These are phyloP conservation scores for Drosophila pandora DNA, from an alignment of 1,140 invertebrate genomes.

Conservation along the genomic window DNA sequence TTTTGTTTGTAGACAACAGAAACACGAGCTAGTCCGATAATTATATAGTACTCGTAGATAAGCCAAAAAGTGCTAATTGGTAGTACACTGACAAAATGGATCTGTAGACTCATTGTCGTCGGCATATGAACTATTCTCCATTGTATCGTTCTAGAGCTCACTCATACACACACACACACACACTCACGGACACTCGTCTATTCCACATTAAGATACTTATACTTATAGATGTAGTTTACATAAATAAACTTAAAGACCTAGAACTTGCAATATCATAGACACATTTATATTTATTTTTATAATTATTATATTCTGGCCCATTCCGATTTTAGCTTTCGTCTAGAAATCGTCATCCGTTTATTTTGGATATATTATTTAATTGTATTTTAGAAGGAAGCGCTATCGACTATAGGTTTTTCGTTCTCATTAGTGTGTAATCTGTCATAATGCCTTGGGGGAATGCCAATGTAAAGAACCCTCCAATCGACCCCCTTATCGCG, in stretches of 20 bases:
- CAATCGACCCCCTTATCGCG: slow-evolving; percentile 26
- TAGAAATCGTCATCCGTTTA: slow-evolving; percentile 26
- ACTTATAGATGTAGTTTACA: slow-evolving; percentile 33
- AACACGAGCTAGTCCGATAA: slow-evolving; percentile 37
- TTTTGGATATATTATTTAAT: slow-evolving; percentile 11
- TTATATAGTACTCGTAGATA: slow-evolving; percentile 26
- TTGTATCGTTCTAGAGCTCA: slow-evolving; percentile 39
- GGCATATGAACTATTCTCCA: slow-evolving; percentile 15
- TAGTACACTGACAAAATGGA: slow-evolving; percentile 16
- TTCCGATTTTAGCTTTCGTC: slow-evolving; percentile 32
- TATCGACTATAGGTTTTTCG: slow-evolving; percentile 19
- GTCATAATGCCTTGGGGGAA: slow-evolving; percentile 53
- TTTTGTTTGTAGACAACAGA: slow-evolving; percentile 40
- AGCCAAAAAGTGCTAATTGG: slow-evolving; percentile 35
- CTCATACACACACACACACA: slow-evolving; percentile 3
- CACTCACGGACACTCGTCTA: not conserved
- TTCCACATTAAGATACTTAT: not conserved
- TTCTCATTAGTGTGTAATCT: slow-evolving; percentile 39
- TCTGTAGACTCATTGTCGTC: slow-evolving; percentile 5
- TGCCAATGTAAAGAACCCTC: slow-evolving; percentile 40
- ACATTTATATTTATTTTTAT: slow-evolving; percentile 42
- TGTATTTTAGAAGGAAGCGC: slow-evolving; percentile 25
- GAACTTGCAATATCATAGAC: slow-evolving; percentile 43
- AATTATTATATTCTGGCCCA: slow-evolving; percentile 26
- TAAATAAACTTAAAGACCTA: slow-evolving; percentile 49